Conservation (phyloP, 2,888 invertebrate species). For the Clepsis dumicolana region DNA sequence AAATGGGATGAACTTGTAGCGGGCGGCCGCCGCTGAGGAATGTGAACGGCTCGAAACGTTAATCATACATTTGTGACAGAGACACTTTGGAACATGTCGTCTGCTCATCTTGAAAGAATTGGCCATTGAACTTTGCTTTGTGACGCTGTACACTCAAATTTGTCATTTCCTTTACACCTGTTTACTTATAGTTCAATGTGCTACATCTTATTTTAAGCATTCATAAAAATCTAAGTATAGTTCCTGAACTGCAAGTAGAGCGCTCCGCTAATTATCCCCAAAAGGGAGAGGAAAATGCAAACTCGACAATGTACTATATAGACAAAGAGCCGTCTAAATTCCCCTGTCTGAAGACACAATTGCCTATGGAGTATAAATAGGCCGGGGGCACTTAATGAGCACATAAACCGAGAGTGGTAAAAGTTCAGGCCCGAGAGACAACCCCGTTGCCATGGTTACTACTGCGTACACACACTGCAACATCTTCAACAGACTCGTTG, state of each 20-base stretch:
- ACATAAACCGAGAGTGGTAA: slow-evolving; percentile 72
- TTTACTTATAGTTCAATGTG: background rate
- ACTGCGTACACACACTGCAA: slow-evolving; percentile 1
- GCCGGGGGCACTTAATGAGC: slow-evolving; percentile 80
- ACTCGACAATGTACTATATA: slow-evolving; percentile 64
- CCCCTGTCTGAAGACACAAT: slow-evolving; percentile 68
- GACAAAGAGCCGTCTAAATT: slow-evolving; percentile 76
- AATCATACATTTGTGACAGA: slow-evolving; percentile 84
- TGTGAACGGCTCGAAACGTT: slow-evolving; percentile 76
- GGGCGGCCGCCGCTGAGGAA: slow-evolving; percentile 77
- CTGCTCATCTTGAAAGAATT: slow-evolving; percentile 60
- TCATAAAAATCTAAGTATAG: background rate
- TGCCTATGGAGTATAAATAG: slow-evolving; percentile 79
- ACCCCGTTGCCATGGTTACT: slow-evolving; percentile 64
- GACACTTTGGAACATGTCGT: slow-evolving; percentile 71
- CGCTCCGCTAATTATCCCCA: slow-evolving; percentile 25
- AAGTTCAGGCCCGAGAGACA: slow-evolving; percentile 66
- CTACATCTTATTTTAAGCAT: background rate
- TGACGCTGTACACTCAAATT: slow-evolving; percentile 46
- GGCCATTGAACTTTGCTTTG: slow-evolving; percentile 55
- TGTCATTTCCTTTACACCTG: slow-evolving; percentile 37
- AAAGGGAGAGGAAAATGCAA: slow-evolving; percentile 51
- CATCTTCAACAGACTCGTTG: background rate
- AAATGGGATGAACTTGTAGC: slow-evolving; percentile 85
- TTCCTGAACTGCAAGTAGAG: slow-evolving; percentile 5